Evolutionary conservation across 2,113 vertebrate species (phyloP).

Genomic region (Phylloscopus whistleri): DNA sequence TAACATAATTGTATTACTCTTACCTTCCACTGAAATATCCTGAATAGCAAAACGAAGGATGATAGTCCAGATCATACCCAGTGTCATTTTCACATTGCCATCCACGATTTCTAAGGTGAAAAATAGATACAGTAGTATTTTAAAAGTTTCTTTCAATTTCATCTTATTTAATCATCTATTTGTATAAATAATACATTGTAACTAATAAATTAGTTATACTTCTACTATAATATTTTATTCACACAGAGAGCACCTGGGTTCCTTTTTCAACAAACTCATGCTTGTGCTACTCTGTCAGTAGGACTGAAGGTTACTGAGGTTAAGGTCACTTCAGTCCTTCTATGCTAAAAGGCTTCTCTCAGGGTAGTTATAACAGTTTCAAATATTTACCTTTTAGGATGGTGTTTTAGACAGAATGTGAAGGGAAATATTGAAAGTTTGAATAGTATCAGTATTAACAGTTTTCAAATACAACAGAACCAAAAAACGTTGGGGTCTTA

Average conservation of each 20-base stretch:
- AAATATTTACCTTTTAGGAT: not conserved
- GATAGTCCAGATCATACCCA: constrained; percentile 99
- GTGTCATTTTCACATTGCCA: constrained; percentile 97
- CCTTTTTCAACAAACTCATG: not conserved
- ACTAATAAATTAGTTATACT: not conserved
- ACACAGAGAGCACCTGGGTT: not conserved
- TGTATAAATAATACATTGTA: not conserved
- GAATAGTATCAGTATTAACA: not conserved
- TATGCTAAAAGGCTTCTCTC: not conserved
- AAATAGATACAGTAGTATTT: not conserved
- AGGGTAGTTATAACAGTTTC: not conserved
- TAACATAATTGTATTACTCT: not conserved
- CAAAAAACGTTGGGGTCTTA: not conserved
- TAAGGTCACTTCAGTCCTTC: not conserved
- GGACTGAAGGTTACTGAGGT: not conserved
- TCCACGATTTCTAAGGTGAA: constrained; percentile 91
- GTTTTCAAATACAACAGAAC: not conserved
- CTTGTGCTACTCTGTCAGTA: not conserved
- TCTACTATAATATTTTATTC: not conserved
- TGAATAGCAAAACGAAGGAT: constrained; percentile 99
- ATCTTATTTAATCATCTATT: not conserved
- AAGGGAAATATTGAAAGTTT: not conserved
- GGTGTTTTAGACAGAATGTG: not conserved
- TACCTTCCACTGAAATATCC: constrained; percentile 98
- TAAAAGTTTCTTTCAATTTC: not conserved